Base-by-base conservation (phyloP, 2,888 invertebrate genomes). In the Mylabris sibirica region DNA sequence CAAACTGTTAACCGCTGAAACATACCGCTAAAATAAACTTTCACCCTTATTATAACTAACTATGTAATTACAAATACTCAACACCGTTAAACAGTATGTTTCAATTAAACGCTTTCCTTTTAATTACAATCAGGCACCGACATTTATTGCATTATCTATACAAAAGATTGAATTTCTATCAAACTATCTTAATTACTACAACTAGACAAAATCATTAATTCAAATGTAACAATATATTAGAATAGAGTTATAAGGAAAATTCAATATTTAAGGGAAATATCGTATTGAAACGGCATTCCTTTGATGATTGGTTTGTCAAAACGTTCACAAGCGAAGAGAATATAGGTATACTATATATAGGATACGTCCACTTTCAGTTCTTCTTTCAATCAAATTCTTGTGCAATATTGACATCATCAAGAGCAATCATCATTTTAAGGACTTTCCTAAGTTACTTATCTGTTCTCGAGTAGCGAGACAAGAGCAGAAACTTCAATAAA, bases 21-120 rank as follows among this genome's bases (percentile, higher is more conserved):
- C 20, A 49, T 20, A 20, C 49, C 49, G 49, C 20, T 14, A 30
- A 60, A 41, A 22, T 41, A 61, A 61, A 61, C 61, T 61, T 61
- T 41, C 61, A 61, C 35, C 61, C 20, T 61, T 61, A 41, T 61
- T 61, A 35, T 61, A 61, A 61, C 17, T 20, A 61, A 61, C 61
- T 35, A 8, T 38, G 24, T 61, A 61, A 61, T 61, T 61, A 38
- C 38, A 17, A 61, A 38, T 61, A 61, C 17, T 41, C 61, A 61
- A 61, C 41, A 41, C 24, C 35, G 12, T 61, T 22, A 17, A 35
- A 41, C 61, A 61, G 9, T 35, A 11, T 61, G 38, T 61, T 61
- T 61, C 61, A 61, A 61, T 61, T 61, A 61, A 38, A 38, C 61
- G 9, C 61, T 41, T 38, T 30, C 30, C 35, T 61, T 61, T 61